Evolutionary conservation across 1,140 invertebrate species (phyloP).

Genomic region (Dreissena rostriformis): DNA sequence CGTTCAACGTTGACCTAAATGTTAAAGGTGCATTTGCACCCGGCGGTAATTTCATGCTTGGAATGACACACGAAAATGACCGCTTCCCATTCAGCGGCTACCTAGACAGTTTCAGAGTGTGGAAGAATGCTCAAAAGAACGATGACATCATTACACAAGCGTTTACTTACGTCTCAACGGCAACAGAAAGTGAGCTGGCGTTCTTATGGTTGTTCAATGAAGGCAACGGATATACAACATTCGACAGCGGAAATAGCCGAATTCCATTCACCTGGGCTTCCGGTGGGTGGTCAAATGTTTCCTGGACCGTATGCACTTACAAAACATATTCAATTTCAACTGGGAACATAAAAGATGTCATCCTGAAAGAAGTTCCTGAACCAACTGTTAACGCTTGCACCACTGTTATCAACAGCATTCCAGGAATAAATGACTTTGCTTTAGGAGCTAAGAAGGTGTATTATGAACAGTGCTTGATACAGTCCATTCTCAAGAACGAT

Average conservation of each 20-base stretch:
- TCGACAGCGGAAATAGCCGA: constrained; percentile 11
- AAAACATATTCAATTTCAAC: constrained; percentile 12
- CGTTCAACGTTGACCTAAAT: neutral
- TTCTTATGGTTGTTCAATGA: constrained; percentile 60
- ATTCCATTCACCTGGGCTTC: constrained; percentile 21
- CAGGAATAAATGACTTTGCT: neutral
- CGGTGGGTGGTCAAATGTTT: constrained; percentile 29
- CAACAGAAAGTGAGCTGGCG: constrained; percentile 9
- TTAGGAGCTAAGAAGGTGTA: constrained; percentile 15
- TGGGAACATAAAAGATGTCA: constrained; percentile 13
- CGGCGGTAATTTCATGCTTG: constrained; percentile 56
- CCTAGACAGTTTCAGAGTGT: constrained; percentile 59
- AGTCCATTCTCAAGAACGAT: neutral
- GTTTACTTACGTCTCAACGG: constrained; percentile 38
- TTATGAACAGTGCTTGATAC: constrained; percentile 30
- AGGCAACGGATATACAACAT: constrained; percentile 27
- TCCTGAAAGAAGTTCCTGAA: constrained; percentile 16
- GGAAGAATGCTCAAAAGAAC: constrained; percentile 40
- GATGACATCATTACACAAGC: constrained; percentile 39
- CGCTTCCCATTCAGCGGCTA: constrained; percentile 50
- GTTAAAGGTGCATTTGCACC: constrained; percentile 25
- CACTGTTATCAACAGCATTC: constrained; percentile 3
- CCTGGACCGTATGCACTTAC: constrained; percentile 45
- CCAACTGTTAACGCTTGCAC: neutral
- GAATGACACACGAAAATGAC: constrained; percentile 15